These are phyloP conservation scores for Pseudolaguvia tuberculata DNA, from an alignment of 2,113 vertebrate species.

Conservation along the genomic window DNA sequence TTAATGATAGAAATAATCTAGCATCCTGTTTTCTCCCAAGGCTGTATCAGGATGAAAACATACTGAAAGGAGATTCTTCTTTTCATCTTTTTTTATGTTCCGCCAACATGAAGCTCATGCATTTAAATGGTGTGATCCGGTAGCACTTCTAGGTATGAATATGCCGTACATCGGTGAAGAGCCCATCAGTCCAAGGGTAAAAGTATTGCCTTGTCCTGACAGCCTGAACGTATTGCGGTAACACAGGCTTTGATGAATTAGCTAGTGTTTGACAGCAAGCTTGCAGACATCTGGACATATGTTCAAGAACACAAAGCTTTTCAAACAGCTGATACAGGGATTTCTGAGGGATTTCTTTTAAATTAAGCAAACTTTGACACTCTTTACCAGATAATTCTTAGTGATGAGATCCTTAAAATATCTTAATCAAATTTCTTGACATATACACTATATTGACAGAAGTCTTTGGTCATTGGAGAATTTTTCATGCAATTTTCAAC, in stretches of 20 bases:
- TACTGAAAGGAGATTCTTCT: slow-evolving; percentile 43
- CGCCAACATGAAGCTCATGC: slow-evolving; percentile 60
- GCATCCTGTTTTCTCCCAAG: slow-evolving; percentile 58
- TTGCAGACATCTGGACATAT: neutral
- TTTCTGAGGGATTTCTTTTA: too few species aligned
- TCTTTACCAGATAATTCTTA: too few species aligned
- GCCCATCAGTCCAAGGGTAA: slow-evolving; percentile 48
- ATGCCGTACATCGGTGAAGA: slow-evolving; percentile 4
- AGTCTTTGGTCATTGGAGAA: too few species aligned
- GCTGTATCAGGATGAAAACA: slow-evolving; percentile 44
- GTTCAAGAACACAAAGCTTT: neutral
- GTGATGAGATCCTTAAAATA: too few species aligned
- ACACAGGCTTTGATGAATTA: neutral
- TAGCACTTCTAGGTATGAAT: slow-evolving; percentile 46
- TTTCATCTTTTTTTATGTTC: slow-evolving; percentile 69
- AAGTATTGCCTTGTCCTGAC: neutral
- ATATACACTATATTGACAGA: too few species aligned
- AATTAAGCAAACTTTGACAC: too few species aligned
- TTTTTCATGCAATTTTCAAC: too few species aligned
- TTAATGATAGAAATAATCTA: slow-evolving; percentile 72
- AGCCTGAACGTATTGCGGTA: neutral
- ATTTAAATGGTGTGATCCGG: slow-evolving; percentile 69
- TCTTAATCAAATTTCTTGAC: too few species aligned
- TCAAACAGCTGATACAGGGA: too few species aligned
- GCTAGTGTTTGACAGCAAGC: neutral